Conservation (phyloP, 2,113 vertebrate species). For the Rhabdomys dilectus region DNA sequence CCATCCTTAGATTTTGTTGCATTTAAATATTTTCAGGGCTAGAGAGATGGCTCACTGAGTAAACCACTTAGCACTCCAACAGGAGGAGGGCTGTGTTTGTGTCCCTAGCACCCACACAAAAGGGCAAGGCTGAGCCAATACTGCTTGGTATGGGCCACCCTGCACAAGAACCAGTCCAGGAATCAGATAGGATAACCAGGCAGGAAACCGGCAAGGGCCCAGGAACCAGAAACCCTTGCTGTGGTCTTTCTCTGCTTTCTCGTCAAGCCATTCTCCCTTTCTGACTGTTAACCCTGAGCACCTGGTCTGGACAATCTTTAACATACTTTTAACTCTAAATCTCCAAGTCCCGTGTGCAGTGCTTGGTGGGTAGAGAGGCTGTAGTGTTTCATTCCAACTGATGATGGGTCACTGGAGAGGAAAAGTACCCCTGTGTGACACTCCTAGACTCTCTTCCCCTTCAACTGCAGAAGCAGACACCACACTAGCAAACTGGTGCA, state of each 20-base stretch:
- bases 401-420: not conserved
- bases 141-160: not conserved
- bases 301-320: not conserved
- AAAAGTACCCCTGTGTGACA: not conserved
- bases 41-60: not conserved
- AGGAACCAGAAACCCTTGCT: not conserved
- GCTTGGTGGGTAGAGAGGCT: too few relatives aligned
- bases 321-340: not conserved
- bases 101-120: not conserved
- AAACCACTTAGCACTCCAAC: too few relatives aligned
- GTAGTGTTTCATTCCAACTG: not conserved
- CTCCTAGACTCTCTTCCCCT: not conserved
- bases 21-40: not conserved
- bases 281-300: not conserved
- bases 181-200: not conserved
- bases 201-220: not conserved
- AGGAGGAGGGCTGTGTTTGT: not conserved
- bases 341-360: not conserved
- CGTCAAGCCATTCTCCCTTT: not conserved
- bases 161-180: not conserved
- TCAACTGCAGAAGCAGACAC: not conserved
- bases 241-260: not conserved
- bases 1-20: not conserved
- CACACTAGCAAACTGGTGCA: not conserved
- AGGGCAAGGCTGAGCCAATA: too few relatives aligned